phyloP scores from a whole-genome alignment of 2,888 invertebrate species.

The Drosophila dives region DNA sequence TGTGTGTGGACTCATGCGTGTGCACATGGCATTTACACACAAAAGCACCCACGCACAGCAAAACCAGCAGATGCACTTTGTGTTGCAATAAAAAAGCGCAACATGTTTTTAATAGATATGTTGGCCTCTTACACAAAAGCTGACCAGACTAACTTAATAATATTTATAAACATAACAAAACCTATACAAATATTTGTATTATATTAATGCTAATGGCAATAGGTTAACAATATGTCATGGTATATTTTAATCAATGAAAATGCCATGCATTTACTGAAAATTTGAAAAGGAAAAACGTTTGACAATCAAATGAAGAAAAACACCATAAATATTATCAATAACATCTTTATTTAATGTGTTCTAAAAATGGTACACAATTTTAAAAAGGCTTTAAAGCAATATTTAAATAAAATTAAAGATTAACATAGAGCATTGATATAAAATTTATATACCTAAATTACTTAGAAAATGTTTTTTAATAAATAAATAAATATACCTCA shows the following conservation, averaged over 20 bases:
- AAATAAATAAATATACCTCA: background rate
- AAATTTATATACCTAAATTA: background rate
- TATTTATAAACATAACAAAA: background rate
- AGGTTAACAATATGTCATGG: background rate
- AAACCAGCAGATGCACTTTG: slow-evolving; percentile 23
- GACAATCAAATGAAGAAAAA: background rate
- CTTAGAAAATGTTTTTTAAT: background rate
- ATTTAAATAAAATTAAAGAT: no score
- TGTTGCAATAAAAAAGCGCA: slow-evolving; percentile 20
- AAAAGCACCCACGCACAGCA: slow-evolving; percentile 17
- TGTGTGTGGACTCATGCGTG: slow-evolving; percentile 22
- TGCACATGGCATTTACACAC: slow-evolving; percentile 34
- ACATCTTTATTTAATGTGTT: background rate
- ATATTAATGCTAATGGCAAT: background rate
- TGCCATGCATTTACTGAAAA: background rate
- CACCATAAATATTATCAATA: background rate
- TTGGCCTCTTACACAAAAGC: background rate
- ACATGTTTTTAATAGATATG: slow-evolving; percentile 3
- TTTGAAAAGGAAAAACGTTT: fast-evolving
- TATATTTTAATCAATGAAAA: background rate
- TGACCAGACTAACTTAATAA: background rate
- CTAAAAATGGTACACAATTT: background rate
- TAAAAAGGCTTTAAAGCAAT: background rate
- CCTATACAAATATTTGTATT: background rate
- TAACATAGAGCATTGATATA: background rate